phyloP scores from a whole-genome alignment of 2,113 vertebrate genomes.

The Ptilonorhynchus violaceus region DNA sequence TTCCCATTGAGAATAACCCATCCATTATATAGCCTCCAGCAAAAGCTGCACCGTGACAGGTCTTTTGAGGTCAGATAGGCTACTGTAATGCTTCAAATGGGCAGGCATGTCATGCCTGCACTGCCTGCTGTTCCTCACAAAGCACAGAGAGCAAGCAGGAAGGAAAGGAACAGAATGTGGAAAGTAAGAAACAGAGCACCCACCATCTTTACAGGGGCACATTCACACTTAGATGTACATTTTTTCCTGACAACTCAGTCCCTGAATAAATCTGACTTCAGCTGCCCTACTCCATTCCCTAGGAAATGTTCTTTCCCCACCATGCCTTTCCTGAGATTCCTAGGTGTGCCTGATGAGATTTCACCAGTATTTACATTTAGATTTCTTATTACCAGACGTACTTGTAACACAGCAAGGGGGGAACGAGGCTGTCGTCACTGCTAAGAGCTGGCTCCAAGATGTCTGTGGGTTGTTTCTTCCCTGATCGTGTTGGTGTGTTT shows the following conservation, averaged over 20 bases:
- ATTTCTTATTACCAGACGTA: background rate
- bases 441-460: background rate
- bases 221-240: background rate
- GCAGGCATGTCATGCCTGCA: background rate
- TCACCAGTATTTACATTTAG: background rate
- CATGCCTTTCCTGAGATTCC: background rate
- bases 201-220: background rate
- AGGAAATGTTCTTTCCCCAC: background rate
- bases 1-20: conserved; percentile 2
- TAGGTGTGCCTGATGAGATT: background rate
- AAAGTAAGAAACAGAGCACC: background rate
- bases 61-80: conserved; percentile 4
- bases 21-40: background rate
- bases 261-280: background rate
- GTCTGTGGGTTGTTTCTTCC: background rate
- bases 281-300: background rate
- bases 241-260: background rate
- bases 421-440: fast-evolving
- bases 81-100: background rate
- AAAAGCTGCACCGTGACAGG: background rate
- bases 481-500: background rate
- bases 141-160: background rate
- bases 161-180: background rate
- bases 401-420: background rate
- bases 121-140: background rate